Evolutionary conservation across 2,888 invertebrate species (phyloP).

Genomic region (Galerucella nymphaeae): DNA sequence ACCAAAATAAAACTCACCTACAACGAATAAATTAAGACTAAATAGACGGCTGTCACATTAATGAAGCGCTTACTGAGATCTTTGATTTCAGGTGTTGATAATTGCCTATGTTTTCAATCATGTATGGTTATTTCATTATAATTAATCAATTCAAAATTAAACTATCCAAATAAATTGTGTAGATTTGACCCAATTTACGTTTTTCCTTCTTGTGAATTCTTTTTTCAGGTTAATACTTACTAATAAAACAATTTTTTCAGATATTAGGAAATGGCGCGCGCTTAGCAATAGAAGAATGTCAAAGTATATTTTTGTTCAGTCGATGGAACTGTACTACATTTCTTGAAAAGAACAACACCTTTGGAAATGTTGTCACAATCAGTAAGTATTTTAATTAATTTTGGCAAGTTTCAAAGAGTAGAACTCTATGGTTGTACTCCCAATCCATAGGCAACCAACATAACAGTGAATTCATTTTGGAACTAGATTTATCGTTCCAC

Average conservation of each 20-base stretch:
- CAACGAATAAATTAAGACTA: background rate
- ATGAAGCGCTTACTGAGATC: background rate
- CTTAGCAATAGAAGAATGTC: conserved; percentile 90
- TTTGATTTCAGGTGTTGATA: background rate
- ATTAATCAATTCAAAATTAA: too few relatives aligned
- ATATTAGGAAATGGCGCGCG: conserved; percentile 83
- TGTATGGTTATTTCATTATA: background rate
- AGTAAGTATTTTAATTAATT: conserved; percentile 72
- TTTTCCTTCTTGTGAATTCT: too few relatives aligned
- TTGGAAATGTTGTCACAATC: conserved; percentile 85
- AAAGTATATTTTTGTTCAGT: conserved; percentile 86
- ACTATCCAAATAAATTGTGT: too few relatives aligned
- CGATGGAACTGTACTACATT: conserved; percentile 91
- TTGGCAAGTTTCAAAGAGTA: background rate
- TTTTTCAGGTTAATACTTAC: too few relatives aligned
- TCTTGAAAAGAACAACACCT: conserved; percentile 75
- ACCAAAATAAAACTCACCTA: background rate
- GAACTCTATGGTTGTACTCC: too few relatives aligned
- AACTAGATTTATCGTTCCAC: too few relatives aligned
- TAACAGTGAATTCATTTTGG: too few relatives aligned
- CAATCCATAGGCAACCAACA: too few relatives aligned
- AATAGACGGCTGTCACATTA: background rate
- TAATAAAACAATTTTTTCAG: conserved; percentile 62
- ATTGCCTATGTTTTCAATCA: conserved; percentile 5
- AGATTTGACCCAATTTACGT: too few relatives aligned